A percentile compares a stretch with the other conserved stretches of the same genome.
phyloP scores from a whole-genome alignment of 2,113 vertebrate genomes.

The Ameiurus melas region DNA sequence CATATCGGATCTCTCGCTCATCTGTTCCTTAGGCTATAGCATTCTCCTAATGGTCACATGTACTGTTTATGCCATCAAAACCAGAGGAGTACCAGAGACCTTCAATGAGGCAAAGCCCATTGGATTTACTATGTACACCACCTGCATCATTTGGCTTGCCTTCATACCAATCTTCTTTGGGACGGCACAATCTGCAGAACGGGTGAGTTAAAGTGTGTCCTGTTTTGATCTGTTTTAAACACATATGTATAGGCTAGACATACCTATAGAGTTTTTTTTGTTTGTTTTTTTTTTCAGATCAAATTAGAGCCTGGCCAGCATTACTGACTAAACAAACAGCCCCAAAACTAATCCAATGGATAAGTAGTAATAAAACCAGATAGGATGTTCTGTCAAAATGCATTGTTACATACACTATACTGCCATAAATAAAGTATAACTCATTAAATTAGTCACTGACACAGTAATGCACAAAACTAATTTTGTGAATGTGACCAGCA shows the following conservation, averaged over 20 bases:
- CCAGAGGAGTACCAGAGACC: constrained; percentile 93
- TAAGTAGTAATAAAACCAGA: neutral
- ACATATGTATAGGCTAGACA: neutral
- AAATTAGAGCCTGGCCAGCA: neutral
- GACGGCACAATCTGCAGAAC: constrained; percentile 92
- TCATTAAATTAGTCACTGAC: neutral
- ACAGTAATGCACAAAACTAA: neutral
- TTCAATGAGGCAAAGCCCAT: constrained; percentile 99
- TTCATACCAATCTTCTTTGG: constrained; percentile 99
- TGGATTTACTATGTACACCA: constrained; percentile 98
- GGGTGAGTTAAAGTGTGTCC: constrained; percentile 77
- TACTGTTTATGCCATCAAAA: constrained; percentile 98
- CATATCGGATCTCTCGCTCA: constrained; percentile 95
- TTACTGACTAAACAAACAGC: neutral
- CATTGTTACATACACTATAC: neutral
- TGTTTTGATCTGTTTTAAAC: neutral
- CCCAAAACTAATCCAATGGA: neutral
- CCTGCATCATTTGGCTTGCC: constrained; percentile 98
- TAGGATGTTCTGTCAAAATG: neutral
- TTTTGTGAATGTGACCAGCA: neutral
- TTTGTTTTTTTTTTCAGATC: too few relatives aligned
- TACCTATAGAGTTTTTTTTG: too few relatives aligned
- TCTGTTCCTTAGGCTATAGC: constrained; percentile 97
- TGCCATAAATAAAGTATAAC: neutral
- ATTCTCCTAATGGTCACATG: constrained; percentile 98